Conservation (phyloP, 2,113 vertebrate genomes). For the Copsychus sechellarum region DNA sequence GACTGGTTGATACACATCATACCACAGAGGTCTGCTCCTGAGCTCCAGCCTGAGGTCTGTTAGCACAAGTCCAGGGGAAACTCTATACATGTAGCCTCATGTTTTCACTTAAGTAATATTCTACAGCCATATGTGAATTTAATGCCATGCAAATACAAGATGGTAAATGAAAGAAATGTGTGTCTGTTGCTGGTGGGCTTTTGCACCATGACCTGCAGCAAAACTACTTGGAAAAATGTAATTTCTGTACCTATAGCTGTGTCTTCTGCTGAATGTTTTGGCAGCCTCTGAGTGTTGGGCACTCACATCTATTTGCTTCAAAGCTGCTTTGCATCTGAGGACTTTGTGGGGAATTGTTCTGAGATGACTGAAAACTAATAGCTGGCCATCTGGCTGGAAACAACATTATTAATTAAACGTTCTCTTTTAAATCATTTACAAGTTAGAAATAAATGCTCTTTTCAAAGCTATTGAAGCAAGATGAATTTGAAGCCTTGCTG, state of each 20-base stretch:
- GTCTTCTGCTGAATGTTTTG: neutral
- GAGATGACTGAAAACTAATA: constrained; percentile 24
- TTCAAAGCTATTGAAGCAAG: constrained; percentile 1
- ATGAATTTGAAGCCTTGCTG: neutral
- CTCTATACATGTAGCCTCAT: neutral
- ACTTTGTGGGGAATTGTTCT: constrained; percentile 25
- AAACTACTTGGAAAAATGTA: neutral
- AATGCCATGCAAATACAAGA: neutral
- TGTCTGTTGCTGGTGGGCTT: neutral
- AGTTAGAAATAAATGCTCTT: constrained; percentile 25
- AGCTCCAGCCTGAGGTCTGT: neutral
- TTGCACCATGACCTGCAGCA: neutral
- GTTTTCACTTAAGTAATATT: constrained; percentile 16
- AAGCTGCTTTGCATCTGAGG: constrained; percentile 10
- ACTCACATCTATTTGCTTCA: neutral
- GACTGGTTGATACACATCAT: neutral
- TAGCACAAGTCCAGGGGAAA: constrained; percentile 21
- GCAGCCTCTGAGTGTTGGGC: neutral
- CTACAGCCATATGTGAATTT: neutral
- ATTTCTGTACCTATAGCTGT: neutral
- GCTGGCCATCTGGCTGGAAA: constrained; percentile 55
- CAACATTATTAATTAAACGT: constrained; percentile 52
- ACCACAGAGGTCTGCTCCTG: neutral
- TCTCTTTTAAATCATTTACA: constrained; percentile 49
- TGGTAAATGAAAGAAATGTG: neutral